Conservation (phyloP, 2,797 vertebrate species). For the Lepus townsendii region DNA sequence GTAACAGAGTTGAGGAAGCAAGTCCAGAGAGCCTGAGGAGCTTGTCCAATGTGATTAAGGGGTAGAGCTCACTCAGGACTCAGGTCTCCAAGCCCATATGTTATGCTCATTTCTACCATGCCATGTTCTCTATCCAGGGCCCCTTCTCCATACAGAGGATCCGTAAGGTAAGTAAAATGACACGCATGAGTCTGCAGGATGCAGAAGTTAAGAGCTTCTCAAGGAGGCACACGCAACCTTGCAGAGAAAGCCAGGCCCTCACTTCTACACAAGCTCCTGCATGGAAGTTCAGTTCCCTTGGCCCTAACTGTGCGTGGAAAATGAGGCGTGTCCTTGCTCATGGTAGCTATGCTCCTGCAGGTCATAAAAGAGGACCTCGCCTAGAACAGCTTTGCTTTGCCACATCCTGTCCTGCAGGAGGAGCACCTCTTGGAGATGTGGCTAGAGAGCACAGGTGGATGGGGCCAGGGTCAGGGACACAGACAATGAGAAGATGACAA, state of each 20-base stretch:
- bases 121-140: neutral
- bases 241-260: neutral
- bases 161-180: neutral
- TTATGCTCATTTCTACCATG: neutral
- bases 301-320: neutral
- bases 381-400: neutral
- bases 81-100: neutral
- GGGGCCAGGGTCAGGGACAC: neutral
- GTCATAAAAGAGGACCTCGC: neutral
- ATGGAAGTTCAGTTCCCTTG: neutral
- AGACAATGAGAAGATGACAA: neutral
- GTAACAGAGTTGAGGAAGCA: conserved; percentile 18
- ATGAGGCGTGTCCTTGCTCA: neutral
- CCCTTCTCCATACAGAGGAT: neutral
- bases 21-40: neutral
- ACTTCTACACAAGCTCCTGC: neutral
- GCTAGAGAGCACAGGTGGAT: neutral
- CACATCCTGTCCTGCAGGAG: neutral
- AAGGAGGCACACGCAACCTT: neutral
- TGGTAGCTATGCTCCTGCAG: neutral
- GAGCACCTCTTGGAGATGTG: neutral
- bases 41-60: neutral
- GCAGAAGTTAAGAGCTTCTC: neutral
- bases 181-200: neutral
- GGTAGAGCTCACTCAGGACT: neutral